These are phyloP conservation scores for Pammene fasciana DNA, from an alignment of 2,888 invertebrate genomes.

Conservation along the genomic window DNA sequence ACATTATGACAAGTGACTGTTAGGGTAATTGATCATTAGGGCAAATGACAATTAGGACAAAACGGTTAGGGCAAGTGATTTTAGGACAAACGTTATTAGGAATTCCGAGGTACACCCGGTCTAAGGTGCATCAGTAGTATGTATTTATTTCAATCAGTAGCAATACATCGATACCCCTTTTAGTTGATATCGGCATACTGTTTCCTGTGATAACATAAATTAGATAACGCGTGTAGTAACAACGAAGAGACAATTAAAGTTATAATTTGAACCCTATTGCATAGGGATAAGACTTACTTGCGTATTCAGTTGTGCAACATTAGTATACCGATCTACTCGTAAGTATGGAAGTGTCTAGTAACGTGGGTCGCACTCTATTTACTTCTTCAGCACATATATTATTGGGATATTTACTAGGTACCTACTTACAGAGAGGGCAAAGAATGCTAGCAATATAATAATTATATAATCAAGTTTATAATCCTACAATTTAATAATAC, in stretches of 20 bases:
- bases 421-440: background rate
- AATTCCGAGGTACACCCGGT: too few species aligned
- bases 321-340: background rate
- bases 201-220: background rate
- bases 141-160: background rate
- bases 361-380: conserved; percentile 2
- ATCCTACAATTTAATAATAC: too few species aligned
- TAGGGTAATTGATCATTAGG: too few species aligned
- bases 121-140: too few species aligned
- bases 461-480: too few species aligned
- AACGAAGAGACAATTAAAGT: background rate
- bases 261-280: background rate
- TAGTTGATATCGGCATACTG: background rate
- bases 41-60: too few species aligned
- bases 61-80: too few species aligned
- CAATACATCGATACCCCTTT: background rate
- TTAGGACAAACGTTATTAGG: too few species aligned
- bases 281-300: background rate
- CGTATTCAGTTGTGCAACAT: background rate
- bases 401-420: conserved; percentile 1
- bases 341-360: conserved; percentile 4
- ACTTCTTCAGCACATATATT: background rate
- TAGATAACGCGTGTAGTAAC: background rate
- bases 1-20: too few species aligned
- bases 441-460: background rate